Conservation (phyloP, 2,888 invertebrate species). For the Eucriotettix oculatus region DNA sequence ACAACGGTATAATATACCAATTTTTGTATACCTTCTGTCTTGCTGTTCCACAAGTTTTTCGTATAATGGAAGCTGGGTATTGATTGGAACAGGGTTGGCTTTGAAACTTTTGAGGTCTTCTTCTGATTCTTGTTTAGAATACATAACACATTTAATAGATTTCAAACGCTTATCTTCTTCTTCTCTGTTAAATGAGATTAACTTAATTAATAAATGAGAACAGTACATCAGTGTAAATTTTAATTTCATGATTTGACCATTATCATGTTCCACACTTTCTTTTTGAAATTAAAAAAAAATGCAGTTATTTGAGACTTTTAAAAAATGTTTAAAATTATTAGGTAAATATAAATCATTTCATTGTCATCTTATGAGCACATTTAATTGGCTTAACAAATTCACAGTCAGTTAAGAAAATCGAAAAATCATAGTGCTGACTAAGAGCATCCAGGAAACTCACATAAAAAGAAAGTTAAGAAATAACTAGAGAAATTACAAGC, state of each 20-base stretch:
- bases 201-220: not conserved
- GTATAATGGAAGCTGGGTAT: constrained; percentile 52
- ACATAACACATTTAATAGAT: constrained; percentile 23
- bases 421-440: no score
- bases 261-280: no score
- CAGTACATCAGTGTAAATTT: not conserved
- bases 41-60: constrained; percentile 55
- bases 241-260: not conserved
- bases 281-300: no score
- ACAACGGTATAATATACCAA: not conserved
- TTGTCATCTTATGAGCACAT: no score
- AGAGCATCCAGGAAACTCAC: no score
- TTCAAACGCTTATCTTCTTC: constrained; percentile 42
- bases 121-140: constrained; percentile 2
- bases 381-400: no score
- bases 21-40: constrained; percentile 40
- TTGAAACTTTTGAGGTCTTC: constrained; percentile 34
- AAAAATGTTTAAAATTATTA: no score
- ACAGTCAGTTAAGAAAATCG: no score
- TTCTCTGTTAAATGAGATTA: constrained; percentile 32
- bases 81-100: constrained; percentile 48
- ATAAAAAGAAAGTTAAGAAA: no score
- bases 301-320: no score
- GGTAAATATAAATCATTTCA: no score
- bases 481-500: no score